phyloP scores from a whole-genome alignment of 2,113 vertebrate genomes.

The Gambusia affinis region DNA sequence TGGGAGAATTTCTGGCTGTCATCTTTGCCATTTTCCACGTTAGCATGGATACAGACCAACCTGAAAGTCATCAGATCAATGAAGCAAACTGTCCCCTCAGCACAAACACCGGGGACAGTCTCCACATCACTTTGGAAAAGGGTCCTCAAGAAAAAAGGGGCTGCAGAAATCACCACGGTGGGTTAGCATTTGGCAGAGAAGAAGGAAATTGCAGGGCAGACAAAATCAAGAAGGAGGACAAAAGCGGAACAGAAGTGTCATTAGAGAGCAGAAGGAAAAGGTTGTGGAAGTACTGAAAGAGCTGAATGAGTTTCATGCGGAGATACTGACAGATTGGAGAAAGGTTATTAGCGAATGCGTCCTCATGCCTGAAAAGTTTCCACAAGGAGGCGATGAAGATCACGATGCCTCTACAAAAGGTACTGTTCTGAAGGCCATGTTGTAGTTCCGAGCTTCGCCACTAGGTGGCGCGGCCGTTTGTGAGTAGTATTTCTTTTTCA shows the following conservation, averaged over 20 bases:
- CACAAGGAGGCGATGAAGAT: slow-evolving; percentile 22
- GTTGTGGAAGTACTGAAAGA: slow-evolving; percentile 45
- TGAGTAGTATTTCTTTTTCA: too few species aligned
- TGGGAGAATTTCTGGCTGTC: background rate
- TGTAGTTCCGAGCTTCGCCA: too few species aligned
- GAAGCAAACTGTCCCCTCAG: slow-evolving; percentile 1
- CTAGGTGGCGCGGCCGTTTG: too few species aligned
- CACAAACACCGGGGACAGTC: slow-evolving; percentile 6
- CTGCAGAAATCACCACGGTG: background rate
- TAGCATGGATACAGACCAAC: slow-evolving; percentile 17
- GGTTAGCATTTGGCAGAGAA: slow-evolving; percentile 6
- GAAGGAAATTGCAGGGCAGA: background rate
- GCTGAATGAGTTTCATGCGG: slow-evolving; percentile 50
- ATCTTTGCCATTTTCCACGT: slow-evolving; percentile 15
- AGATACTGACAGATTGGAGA: slow-evolving; percentile 48
- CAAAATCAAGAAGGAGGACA: background rate
- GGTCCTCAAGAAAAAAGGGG: slow-evolving; percentile 22
- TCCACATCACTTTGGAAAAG: slow-evolving; percentile 21
- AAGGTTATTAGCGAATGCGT: slow-evolving; percentile 16
- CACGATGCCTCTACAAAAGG: slow-evolving; percentile 3
- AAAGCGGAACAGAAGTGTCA: slow-evolving; percentile 2
- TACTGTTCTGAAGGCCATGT: too few species aligned
- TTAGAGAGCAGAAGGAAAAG: slow-evolving; percentile 21
- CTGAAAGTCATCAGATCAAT: slow-evolving; percentile 22
- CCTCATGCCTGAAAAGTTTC: background rate